Base-by-base conservation (phyloP, 2,113 vertebrate species). In the Poecile atricapillus region DNA sequence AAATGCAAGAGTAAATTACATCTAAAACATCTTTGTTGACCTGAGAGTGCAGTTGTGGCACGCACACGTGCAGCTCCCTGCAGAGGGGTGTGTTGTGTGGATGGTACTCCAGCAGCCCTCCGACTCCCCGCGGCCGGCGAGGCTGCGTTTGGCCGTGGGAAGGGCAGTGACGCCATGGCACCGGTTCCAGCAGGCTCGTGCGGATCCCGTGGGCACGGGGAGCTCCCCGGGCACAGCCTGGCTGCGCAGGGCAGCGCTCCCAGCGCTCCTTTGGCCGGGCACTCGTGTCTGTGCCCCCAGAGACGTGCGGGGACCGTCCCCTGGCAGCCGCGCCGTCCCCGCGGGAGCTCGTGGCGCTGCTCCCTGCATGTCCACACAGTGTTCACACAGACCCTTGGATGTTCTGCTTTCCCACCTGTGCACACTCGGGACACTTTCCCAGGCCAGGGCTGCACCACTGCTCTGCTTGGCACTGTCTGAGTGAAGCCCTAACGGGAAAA, bases 341-440 rank as follows among this genome's bases (percentile, higher is more conserved):
- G 24, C 71, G 70, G 56, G 46, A 71, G 46, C 81, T 33, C 6
- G 0, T 13, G 15, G 15, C 43, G 11, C 58, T 55, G 59, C 89
- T 46, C 55, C 41, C 5, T 95, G 92, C 95, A 94, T 93, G 93
- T 35, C 86, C 90, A 31, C 92, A 11, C 62, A 10, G 46, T 22
- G 49, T 44, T 60, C 67, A 31, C 80, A 60, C 65, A 24, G 6
- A 19, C 41, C 49, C 50, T 4, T 56, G 67, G 76, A 52, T 65
- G n/a, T 24, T 56, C 27, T 33, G 55, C 65, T 58, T 76, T n/a
- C 35, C 30, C 69, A 69, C 70, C 41, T 30, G 25, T 70, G 68
- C 63, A 52, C 94, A 46, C 46, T 52, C 22, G 12, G 44, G 53
- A 33, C 68, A 30, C 68, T 88, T 43, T 67, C 43, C 14, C 4